phyloP scores from a whole-genome alignment of 2,113 vertebrate genomes.

The Micronisus gabar region DNA sequence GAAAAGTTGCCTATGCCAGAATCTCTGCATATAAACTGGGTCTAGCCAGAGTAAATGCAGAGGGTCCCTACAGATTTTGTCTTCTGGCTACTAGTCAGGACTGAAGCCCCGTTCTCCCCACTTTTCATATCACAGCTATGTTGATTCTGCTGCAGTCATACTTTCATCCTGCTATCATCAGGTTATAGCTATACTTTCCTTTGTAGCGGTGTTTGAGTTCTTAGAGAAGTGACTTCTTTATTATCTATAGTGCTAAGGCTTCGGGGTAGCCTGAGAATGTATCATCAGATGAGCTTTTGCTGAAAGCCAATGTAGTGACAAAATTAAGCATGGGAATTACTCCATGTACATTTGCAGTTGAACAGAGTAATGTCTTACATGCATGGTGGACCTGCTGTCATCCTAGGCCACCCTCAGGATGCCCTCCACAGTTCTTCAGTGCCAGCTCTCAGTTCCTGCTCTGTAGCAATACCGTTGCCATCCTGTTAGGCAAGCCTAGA shows the following conservation, averaged over 20 bases:
- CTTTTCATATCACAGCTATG: neutral
- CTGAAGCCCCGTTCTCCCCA: rapidly evolving
- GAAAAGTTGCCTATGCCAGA: neutral
- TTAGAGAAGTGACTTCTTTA: neutral
- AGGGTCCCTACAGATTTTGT: neutral
- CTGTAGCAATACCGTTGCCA: neutral
- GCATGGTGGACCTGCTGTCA: neutral
- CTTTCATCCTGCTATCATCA: neutral
- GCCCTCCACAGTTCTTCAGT: neutral
- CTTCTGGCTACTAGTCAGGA: neutral
- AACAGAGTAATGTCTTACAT: neutral
- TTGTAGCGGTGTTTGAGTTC: neutral
- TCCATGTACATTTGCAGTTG: neutral
- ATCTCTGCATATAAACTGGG: neutral
- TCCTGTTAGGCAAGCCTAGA: neutral
- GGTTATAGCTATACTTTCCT: neutral
- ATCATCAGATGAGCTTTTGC: neutral
- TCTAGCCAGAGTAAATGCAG: neutral
- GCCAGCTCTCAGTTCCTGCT: neutral
- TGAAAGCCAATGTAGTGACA: neutral
- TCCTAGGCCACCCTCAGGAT: neutral
- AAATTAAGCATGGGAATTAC: neutral
- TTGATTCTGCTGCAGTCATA: neutral
- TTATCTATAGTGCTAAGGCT: neutral
- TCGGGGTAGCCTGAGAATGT: neutral